Evolutionary conservation across 1,140 invertebrate species (phyloP), one percentile per base, ranked within the genome.

Genomic region (Papilio helenus): DNA sequence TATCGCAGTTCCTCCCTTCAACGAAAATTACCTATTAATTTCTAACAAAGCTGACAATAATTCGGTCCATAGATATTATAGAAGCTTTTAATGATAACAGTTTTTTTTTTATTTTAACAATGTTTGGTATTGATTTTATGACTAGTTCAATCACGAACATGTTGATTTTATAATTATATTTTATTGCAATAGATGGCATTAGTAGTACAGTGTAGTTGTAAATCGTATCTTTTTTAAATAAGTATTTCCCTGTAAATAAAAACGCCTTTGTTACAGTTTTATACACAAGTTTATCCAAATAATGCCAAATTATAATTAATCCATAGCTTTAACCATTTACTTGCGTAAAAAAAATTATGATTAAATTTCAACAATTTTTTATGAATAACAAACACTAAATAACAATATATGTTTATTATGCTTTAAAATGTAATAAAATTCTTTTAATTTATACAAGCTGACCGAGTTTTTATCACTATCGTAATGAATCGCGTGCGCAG

Each of bases 1-100:
- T 76, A 76, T 76, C 73, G 49, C 73, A 76, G 49, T 76, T 76
- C 29, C 49, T 76, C 26, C 73, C 46, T 76, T 58, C 26, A 76
- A 55, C 49, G 73, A 55, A 76, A 76, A 76, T 76, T 39, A 76
- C 44, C 73, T 58, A 76, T 76, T 76, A 76, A 76, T 76, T 58
- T 55, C 73, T 49, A 34, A 76, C 46, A 55, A 20, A 49, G 73
- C 73, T 58, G 73, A 34, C 74, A 76, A 76, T 58, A 58, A 26
- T 76, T 76, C 26, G 9, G 14, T 49, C 18, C 7, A 51, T 23
- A 42, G n/a, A 8, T 76, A 26, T 61, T 61, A 29, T 29, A 68
- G 23, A 5, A 29, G 23, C 26, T 23, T 29, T 68, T 68, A 16
- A 23, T 68, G 10, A 29, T 3, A 29, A 34, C 7, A 34, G 26